Conservation (phyloP, 2,797 vertebrate species). For the Danio choprae region DNA sequence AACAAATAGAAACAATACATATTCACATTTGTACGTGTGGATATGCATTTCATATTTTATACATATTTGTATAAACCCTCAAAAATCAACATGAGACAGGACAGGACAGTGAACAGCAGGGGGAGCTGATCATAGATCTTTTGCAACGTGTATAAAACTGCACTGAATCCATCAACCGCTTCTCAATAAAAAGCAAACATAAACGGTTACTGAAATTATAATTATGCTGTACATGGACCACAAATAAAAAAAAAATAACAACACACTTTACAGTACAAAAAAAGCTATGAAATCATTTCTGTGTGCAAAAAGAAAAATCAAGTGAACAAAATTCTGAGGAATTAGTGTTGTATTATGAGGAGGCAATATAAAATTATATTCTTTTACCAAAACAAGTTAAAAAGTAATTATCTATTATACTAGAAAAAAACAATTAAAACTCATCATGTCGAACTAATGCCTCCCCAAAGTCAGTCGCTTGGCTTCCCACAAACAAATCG, state of each 20-base stretch:
- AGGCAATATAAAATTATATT: slow-evolving; percentile 78
- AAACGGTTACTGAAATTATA: neutral
- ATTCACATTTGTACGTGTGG: neutral
- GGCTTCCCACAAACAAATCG: slow-evolving; percentile 93
- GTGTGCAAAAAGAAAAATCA: slow-evolving; percentile 41
- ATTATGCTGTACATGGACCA: neutral
- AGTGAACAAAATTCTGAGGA: slow-evolving; percentile 63
- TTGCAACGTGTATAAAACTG: neutral
- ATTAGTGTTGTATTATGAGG: slow-evolving; percentile 67
- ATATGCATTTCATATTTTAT: slow-evolving; percentile 10
- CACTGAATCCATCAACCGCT: neutral
- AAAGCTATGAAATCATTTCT: slow-evolving; percentile 15
- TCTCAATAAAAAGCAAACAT: neutral
- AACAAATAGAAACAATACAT: slow-evolving; percentile 5
- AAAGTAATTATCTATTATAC: slow-evolving; percentile 53
- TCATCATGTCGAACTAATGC: slow-evolving; percentile 91
- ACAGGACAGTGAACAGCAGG: neutral
- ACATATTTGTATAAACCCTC: neutral
- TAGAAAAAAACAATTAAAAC: slow-evolving; percentile 74
- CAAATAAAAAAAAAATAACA: neutral
- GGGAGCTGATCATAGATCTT: slow-evolving; percentile 9
- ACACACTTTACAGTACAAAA: slow-evolving; percentile 24
- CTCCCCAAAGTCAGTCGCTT: slow-evolving; percentile 93
- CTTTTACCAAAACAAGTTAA: slow-evolving; percentile 63
- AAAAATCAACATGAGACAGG: neutral